Conservation (phyloP, 37 sponge, comb jelly and placozoan genomes). For the Haliclona indistincta region DNA sequence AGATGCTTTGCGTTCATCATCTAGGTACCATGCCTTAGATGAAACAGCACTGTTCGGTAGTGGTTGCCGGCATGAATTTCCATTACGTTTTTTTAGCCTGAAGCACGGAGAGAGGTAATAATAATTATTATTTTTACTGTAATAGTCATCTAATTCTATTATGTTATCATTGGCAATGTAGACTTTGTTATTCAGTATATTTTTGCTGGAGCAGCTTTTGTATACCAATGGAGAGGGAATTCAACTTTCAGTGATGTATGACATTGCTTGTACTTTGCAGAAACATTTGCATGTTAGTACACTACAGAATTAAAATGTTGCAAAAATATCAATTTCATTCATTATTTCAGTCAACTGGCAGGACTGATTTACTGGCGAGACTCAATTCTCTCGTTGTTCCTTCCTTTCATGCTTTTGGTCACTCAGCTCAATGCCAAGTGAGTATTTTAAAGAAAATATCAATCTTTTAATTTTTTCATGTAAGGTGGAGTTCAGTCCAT, state of each 20-base stretch:
- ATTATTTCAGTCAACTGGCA: neutral
- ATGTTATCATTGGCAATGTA: neutral
- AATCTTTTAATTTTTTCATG: neutral
- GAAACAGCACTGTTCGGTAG: neutral
- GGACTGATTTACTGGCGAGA: neutral
- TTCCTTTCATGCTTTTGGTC: constrained; percentile 5
- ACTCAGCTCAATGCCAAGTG: constrained; percentile 9
- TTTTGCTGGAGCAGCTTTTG: neutral
- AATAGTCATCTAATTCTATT: neutral
- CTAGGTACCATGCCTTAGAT: neutral
- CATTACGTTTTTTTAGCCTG: neutral
- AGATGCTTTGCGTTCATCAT: neutral
- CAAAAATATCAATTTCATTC: neutral
- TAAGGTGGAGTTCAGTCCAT: neutral
- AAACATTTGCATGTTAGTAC: no score
- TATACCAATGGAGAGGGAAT: neutral
- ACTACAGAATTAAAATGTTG: no score
- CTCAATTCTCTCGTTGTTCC: neutral
- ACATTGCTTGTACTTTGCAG: constrained; percentile 1
- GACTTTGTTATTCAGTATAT: neutral
- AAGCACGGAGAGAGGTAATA: constrained; percentile 15
- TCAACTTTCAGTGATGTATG: neutral
- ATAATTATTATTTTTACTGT: neutral
- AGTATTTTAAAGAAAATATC: neutral
- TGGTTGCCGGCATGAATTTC: constrained; percentile 9